Percentiles rank a stretch among this genome's conserved stretches.
phyloP scores from a whole-genome alignment of 2,113 vertebrate species.

The Eolophus roseicapilla region DNA sequence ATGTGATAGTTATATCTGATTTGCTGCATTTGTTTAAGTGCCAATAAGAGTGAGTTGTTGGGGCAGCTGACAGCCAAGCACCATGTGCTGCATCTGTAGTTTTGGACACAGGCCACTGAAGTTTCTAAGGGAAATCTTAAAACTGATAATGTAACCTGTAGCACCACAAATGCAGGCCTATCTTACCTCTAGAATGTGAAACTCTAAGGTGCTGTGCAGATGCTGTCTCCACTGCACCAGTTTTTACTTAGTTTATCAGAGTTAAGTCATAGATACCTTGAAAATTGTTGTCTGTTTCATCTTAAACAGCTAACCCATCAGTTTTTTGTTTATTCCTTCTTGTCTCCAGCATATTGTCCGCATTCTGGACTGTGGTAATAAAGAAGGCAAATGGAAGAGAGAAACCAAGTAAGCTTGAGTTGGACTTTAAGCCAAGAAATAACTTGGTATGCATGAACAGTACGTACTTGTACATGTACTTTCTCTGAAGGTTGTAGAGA shows the following conservation, averaged over 20 bases:
- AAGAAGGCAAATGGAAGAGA: not conserved
- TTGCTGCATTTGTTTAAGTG: not conserved
- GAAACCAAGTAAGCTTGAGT: not conserved
- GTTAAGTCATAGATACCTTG: not conserved
- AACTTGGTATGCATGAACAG: not conserved
- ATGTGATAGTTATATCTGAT: not conserved
- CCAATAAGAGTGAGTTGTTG: not conserved
- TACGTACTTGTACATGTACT: not conserved
- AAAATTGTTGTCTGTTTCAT: not conserved
- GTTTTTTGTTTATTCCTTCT: not conserved
- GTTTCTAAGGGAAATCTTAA: not conserved
- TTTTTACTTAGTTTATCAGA: not conserved
- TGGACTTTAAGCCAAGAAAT: not conserved
- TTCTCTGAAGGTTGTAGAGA: not conserved
- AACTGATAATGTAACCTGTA: accelerated
- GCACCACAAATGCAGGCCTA: not conserved
- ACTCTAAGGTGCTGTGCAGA: not conserved
- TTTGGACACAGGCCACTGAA: not conserved
- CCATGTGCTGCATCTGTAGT: not conserved
- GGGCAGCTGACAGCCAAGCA: not conserved
- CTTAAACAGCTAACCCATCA: not conserved
- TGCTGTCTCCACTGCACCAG: not conserved
- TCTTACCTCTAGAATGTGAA: not conserved
- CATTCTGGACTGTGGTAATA: not conserved
- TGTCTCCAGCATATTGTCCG: not conserved